These are phyloP conservation scores for Indri indri DNA, from an alignment of 2,113 vertebrate genomes.

Conservation along the genomic window DNA sequence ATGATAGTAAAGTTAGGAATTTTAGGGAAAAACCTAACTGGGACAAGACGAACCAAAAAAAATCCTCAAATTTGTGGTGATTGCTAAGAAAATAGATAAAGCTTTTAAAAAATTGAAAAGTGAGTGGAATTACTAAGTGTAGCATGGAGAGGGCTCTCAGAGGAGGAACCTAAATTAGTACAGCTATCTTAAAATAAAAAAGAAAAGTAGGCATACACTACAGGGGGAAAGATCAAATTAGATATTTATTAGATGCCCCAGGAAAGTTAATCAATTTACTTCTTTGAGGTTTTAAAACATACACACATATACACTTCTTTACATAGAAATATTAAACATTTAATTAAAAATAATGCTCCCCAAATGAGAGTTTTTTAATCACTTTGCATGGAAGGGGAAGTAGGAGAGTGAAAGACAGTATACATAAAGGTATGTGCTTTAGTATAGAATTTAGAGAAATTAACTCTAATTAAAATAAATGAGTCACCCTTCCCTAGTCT, in stretches of 20 bases:
- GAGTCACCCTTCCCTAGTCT: no score
- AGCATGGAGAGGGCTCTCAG: accelerated
- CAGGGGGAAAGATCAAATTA: background rate
- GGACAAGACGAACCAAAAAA: background rate
- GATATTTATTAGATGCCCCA: background rate
- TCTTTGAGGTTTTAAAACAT: background rate
- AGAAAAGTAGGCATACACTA: background rate
- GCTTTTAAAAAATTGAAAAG: background rate
- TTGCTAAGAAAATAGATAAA: background rate
- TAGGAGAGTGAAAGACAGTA: background rate
- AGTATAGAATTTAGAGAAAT: background rate
- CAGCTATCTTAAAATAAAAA: background rate
- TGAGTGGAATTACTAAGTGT: background rate
- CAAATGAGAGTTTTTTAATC: background rate
- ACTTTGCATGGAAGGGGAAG: background rate
- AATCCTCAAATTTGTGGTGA: background rate
- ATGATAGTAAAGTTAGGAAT: background rate
- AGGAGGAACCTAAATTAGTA: background rate
- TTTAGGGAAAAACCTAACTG: background rate
- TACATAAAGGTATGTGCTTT: background rate
- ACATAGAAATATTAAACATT: background rate
- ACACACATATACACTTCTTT: background rate
- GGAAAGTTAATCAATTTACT: background rate
- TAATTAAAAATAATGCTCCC: background rate
- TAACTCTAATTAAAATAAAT: background rate